These are phyloP conservation scores for Leptinotarsa rubiginosa DNA, from an alignment of 2,888 invertebrate species.

Conservation along the genomic window DNA sequence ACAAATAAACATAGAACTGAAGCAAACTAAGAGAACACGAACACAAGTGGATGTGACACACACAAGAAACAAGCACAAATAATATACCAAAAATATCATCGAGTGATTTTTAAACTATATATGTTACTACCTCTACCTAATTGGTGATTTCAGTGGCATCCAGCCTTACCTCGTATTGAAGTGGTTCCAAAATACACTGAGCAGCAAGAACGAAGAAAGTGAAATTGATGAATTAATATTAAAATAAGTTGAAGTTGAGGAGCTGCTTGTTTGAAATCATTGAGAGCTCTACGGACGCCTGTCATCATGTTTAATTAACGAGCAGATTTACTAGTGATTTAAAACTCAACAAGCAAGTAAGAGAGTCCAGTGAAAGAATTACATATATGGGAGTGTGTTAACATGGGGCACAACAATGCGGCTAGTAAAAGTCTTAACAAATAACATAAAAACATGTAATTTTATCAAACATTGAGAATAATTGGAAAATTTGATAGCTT, in stretches of 20 bases:
- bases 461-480: slow-evolving; percentile 31
- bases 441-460: slow-evolving; percentile 55
- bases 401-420: slow-evolving; percentile 89
- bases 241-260: slow-evolving; percentile 18
- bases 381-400: slow-evolving; percentile 68
- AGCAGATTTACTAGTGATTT: slow-evolving; percentile 18
- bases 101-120: slow-evolving; percentile 25
- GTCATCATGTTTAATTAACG: slow-evolving; percentile 3
- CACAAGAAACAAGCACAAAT: slow-evolving; percentile 47
- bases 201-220: slow-evolving; percentile 74
- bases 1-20: slow-evolving; percentile 49
- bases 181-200: slow-evolving; percentile 99
- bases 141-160: slow-evolving; percentile 39
- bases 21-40: slow-evolving; percentile 64
- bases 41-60: slow-evolving; percentile 62
- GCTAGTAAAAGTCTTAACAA: slow-evolving; percentile 59
- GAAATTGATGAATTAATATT: slow-evolving; percentile 51
- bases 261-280: slow-evolving; percentile 13
- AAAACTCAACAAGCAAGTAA: slow-evolving; percentile 46
- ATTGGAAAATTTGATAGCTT: slow-evolving; percentile 14
- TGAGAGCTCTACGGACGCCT: not conserved
- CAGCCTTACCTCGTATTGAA: slow-evolving; percentile 97
- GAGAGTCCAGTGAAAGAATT: slow-evolving; percentile 50
- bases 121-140: slow-evolving; percentile 44
- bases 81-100: slow-evolving; percentile 40